phyloP scores from a whole-genome alignment of 2,113 vertebrate genomes.

The Gobius niger region DNA sequence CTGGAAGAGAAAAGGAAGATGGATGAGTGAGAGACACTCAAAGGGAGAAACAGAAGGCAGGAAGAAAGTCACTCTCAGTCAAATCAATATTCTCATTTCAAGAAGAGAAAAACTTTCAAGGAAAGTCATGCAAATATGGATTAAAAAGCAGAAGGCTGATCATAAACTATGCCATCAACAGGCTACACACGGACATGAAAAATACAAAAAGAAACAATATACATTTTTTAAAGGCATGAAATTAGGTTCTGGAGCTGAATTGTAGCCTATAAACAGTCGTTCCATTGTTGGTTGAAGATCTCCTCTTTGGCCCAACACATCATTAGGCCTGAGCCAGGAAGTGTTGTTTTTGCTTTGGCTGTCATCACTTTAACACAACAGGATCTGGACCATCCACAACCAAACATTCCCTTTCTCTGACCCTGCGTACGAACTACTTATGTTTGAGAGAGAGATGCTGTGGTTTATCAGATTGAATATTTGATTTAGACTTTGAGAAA shows the following conservation, averaged over 20 bases:
- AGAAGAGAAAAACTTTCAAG: no score
- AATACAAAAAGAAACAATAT: no score
- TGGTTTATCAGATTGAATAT: no score
- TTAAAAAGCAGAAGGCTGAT: no score
- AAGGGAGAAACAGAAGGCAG: conserved; percentile 12
- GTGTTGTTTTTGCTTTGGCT: not conserved
- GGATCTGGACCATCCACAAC: not conserved
- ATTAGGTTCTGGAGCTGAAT: no score
- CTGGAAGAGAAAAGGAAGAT: conserved; percentile 7
- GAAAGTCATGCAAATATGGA: no score
- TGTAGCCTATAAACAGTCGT: not conserved
- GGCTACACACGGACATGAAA: no score
- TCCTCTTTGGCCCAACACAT: not conserved
- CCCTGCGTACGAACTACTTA: no score
- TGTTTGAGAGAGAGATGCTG: no score
- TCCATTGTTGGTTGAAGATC: not conserved
- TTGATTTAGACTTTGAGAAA: no score
- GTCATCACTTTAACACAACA: not conserved
- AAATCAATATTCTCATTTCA: not conserved
- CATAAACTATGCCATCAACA: no score
- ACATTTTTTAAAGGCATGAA: no score
- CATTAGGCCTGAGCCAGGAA: not conserved
- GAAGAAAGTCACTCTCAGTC: not conserved
- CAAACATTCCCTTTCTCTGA: not conserved
- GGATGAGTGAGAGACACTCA: not conserved